Evolutionary conservation across 2,797 vertebrate genomes (phyloP).

Genomic region (Oryzias dopingdopingensis): DNA sequence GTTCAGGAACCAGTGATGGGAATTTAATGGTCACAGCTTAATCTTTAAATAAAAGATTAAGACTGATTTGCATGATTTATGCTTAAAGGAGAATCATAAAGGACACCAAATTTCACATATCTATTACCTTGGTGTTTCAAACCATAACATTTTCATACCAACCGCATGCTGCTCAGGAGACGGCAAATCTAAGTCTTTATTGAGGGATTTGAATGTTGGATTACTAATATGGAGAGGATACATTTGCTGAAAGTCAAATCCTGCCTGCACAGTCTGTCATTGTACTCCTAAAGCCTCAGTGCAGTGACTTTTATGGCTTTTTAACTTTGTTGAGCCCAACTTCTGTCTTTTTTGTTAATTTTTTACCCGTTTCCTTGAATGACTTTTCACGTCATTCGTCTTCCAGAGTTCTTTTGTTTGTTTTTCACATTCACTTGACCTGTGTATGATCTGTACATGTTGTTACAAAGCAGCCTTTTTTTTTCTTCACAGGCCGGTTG

Average conservation of each 20-base stretch:
- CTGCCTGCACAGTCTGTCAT: slow-evolving; percentile 1
- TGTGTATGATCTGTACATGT: neutral
- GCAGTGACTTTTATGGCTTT: neutral
- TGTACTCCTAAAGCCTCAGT: neutral
- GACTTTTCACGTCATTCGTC: neutral
- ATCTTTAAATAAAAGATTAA: neutral
- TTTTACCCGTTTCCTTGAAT: neutral
- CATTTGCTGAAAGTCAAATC: slow-evolving; percentile 1
- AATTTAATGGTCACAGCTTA: neutral
- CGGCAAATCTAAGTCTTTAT: slow-evolving; percentile 22
- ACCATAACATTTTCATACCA: slow-evolving; percentile 25
- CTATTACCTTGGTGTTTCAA: slow-evolving; percentile 18
- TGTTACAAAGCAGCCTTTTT: neutral
- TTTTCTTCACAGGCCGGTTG: slow-evolving; percentile 87
- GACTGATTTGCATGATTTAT: neutral
- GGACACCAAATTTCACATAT: neutral
- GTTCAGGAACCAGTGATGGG: neutral
- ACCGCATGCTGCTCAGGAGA: slow-evolving; percentile 2
- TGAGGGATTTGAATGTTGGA: neutral
- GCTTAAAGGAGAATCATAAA: slow-evolving; percentile 7
- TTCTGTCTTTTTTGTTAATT: neutral
- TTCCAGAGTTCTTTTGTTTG: neutral
- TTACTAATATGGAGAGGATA: slow-evolving; percentile 4
- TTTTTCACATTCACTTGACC: neutral
- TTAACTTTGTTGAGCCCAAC: neutral